Percentiles rank a stretch among this genome's conserved stretches.
These are phyloP conservation scores for Athrips mouffetella DNA, from an alignment of 2,888 invertebrate species.

Conservation along the genomic window DNA sequence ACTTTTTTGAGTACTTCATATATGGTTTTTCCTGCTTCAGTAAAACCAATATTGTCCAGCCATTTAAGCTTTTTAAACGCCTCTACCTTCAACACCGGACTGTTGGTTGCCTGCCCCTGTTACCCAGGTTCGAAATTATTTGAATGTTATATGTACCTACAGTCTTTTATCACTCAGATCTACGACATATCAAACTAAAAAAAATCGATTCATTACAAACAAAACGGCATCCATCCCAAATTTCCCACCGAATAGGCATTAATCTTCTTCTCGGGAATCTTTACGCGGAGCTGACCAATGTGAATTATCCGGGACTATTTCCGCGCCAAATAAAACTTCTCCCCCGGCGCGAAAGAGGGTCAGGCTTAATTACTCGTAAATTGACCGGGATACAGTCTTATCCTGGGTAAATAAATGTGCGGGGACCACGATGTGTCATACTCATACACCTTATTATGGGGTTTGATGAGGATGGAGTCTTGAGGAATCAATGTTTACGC, in stretches of 20 bases:
- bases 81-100: too few relatives aligned
- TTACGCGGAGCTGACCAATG: constrained; percentile 55
- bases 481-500: background rate
- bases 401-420: constrained; percentile 57
- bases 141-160: too few relatives aligned
- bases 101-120: too few relatives aligned
- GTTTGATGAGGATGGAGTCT: constrained; percentile 7
- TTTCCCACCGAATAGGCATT: constrained; percentile 36
- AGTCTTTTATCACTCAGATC: background rate
- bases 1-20: background rate
- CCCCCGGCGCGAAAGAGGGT: constrained; percentile 70
- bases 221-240: constrained; percentile 26
- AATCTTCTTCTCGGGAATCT: constrained; percentile 47
- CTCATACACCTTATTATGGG: constrained; percentile 27
- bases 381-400: constrained; percentile 70
- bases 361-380: constrained; percentile 77
- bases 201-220: constrained; percentile 19
- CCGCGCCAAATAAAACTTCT: constrained; percentile 70
- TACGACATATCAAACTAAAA: constrained; percentile 2
- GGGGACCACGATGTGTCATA: constrained; percentile 57
- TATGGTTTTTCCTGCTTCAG: background rate
- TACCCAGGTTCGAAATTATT: too few relatives aligned
- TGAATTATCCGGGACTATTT: constrained; percentile 57
- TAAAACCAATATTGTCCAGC: too few relatives aligned
- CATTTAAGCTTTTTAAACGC: too few relatives aligned